phyloP scores from a whole-genome alignment of 2,888 invertebrate genomes.

The Ectemnius continuus region DNA sequence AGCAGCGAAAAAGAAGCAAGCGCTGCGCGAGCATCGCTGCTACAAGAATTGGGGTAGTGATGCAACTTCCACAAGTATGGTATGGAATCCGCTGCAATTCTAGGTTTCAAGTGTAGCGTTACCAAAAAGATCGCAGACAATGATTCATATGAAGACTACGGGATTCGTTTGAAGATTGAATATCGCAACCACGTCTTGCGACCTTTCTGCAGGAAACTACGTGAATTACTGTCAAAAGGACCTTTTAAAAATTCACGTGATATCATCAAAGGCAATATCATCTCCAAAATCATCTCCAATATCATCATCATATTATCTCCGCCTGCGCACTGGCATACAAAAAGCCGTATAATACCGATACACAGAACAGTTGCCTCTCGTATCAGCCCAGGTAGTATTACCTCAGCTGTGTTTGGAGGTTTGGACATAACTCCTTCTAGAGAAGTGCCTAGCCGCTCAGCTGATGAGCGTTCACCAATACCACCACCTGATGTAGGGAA shows the following conservation, averaged over 20 bases:
- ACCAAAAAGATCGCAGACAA: conserved; percentile 14
- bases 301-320: too few relatives aligned
- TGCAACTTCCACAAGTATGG: neutral
- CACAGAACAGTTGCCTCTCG: too few relatives aligned
- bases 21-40: conserved; percentile 4
- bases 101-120: conserved; percentile 49
- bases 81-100: conserved; percentile 45
- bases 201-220: conserved; percentile 44
- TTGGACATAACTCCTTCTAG: too few relatives aligned
- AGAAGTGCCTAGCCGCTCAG: too few relatives aligned
- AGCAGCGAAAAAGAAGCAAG: too few relatives aligned
- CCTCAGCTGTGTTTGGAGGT: too few relatives aligned
- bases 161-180: conserved; percentile 16
- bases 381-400: too few relatives aligned
- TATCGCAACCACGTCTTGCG: conserved; percentile 22
- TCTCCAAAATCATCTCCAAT: too few relatives aligned
- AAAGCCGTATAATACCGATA: too few relatives aligned
- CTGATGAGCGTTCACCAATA: too few relatives aligned
- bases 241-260: neutral
- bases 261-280: neutral
- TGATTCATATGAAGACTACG: neutral
- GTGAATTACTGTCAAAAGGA: neutral
- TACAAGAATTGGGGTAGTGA: conserved; percentile 61
- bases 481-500: too few relatives aligned
- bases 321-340: too few relatives aligned